Percentiles rank a stretch among this genome's conserved stretches.
Evolutionary conservation across 2,797 vertebrate species (phyloP).

Genomic region (Crax fasciolata): DNA sequence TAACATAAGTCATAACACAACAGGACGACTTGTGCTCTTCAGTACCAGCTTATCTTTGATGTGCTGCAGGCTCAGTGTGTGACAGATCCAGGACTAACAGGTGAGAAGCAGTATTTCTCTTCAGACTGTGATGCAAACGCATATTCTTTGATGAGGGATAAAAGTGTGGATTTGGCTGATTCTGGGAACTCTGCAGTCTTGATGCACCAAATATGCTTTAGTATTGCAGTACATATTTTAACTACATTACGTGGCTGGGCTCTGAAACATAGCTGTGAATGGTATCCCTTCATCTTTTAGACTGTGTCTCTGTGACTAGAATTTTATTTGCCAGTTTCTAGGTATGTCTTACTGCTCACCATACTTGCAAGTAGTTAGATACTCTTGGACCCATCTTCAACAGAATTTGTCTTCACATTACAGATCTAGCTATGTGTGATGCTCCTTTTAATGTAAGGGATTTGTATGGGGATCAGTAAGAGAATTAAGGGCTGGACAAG

Average conservation of each 20-base stretch:
- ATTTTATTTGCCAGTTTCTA: neutral
- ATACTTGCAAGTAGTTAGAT: neutral
- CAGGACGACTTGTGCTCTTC: neutral
- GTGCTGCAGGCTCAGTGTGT: neutral
- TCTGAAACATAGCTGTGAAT: neutral
- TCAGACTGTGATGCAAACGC: neutral
- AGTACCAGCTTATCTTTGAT: neutral
- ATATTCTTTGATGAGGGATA: neutral
- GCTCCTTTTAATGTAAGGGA: neutral
- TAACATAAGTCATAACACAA: neutral
- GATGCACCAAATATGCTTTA: neutral
- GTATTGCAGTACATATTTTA: accelerated
- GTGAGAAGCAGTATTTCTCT: neutral
- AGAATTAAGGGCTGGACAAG: neutral
- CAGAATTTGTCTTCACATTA: neutral
- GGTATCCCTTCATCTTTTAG: neutral
- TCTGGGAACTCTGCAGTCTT: neutral
- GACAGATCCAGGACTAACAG: neutral
- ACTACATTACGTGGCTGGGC: accelerated
- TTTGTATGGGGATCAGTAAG: neutral
- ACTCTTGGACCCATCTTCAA: neutral
- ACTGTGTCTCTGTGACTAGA: neutral
- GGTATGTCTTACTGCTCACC: neutral
- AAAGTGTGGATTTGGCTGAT: neutral
- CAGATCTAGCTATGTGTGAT: neutral